A percentile compares a stretch with the other conserved stretches of the same genome.
Conservation (phyloP, 2,888 invertebrate genomes). For the Rhimphoctona megacephalus region DNA sequence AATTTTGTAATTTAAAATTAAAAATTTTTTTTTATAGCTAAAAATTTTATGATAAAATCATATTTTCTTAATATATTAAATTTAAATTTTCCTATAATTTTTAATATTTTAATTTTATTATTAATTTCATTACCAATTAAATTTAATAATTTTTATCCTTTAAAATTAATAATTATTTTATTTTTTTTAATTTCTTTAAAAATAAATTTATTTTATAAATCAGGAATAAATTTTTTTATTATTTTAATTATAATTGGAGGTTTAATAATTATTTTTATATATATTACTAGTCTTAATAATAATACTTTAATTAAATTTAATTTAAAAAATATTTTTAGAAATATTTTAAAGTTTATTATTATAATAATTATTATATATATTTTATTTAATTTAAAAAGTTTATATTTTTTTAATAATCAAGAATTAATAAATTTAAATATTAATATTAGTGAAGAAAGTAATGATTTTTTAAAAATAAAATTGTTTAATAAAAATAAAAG, state of each 20-base stretch:
- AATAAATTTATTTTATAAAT: slow-evolving; percentile 80
- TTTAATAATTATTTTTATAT: slow-evolving; percentile 88
- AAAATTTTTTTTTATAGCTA: too few species aligned
- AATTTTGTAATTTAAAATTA: too few species aligned
- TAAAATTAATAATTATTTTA: slow-evolving; percentile 84
- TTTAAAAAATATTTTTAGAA: slow-evolving; percentile 75
- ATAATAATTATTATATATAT: slow-evolving; percentile 13
- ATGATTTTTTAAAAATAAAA: slow-evolving; percentile 1
- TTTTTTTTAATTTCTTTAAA: slow-evolving; percentile 85
- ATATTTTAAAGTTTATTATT: slow-evolving; percentile 77
- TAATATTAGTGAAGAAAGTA: background rate
- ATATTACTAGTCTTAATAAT: slow-evolving; percentile 86
- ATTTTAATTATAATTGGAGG: slow-evolving; percentile 88
- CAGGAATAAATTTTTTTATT: slow-evolving; percentile 88
- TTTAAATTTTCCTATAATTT: too few species aligned
- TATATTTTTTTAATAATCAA: slow-evolving; percentile 77
- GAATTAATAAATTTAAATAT: background rate
- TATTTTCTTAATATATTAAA: too few species aligned
- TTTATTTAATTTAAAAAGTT: slow-evolving; percentile 73
- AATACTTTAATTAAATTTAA: slow-evolving; percentile 76
- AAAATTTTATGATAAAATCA: too few species aligned
- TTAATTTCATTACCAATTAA: too few species aligned
- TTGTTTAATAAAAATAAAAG: slow-evolving; percentile 1
- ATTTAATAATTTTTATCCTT: too few species aligned
- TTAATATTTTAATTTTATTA: too few species aligned